Evolutionary conservation across 1,140 invertebrate genomes (phyloP), one percentile per base, ranked within the genome.

Genomic region (Heliconius eleuchia): DNA sequence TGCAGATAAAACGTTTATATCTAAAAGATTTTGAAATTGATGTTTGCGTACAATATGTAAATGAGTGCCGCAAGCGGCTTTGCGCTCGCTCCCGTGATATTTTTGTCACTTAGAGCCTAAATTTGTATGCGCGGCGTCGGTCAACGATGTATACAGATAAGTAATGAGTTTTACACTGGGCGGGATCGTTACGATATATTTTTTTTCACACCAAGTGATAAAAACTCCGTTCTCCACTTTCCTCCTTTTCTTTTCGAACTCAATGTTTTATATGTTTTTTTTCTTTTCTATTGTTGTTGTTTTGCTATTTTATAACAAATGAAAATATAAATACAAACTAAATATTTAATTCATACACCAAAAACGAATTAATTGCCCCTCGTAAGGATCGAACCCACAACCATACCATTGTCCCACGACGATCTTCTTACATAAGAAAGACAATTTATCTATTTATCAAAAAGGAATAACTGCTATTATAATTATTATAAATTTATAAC

Each of bases 41-140:
- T 76, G 66, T 76, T 76, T 34, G 66, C 66, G 23, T 50, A 71
- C 27, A 76, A 71, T 66, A 76, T 76, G 75, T 76, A 76, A 79
- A 79, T 75, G 66, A 79, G 71, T 50, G 52, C 52, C 74, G 57
- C 71, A 77, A 76, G 75, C 75, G 71, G 55, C 71, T 74, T 77
- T 66, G 70, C 50, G 76, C 77, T 77, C 76, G 57, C 73, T 77
- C n/a, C 50, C 6, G 55, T 76, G 74, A 80, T 72, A 77, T 76
- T 74, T 30, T 80, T 77, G 75, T 77, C 79, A 76, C 75, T 80
- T 77, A 76, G 72, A 75, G 71, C 37, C 74, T 52, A 73, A 72
- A 80, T 80, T 80, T 74, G 79, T 80, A 80, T 80, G 79, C 79
- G 75, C 37, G 27, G 74, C 71, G 73, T 50, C 78, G 75, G 79